These are phyloP conservation scores for Lordiphosa collinella DNA, from an alignment of 1,140 invertebrate species.

Conservation along the genomic window DNA sequence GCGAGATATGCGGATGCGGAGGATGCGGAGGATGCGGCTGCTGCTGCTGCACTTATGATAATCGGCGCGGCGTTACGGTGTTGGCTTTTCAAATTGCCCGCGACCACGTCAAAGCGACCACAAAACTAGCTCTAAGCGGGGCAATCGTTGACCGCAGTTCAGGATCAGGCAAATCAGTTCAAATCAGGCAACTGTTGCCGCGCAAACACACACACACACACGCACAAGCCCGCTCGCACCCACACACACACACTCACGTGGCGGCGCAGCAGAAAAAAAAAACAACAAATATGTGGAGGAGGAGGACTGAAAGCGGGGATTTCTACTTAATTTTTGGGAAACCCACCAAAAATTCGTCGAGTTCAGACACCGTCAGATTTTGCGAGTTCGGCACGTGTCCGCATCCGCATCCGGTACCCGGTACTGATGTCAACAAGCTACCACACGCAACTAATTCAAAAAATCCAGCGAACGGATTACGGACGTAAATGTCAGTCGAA, in stretches of 20 bases:
- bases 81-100: conserved; percentile 54
- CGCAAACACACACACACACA: conserved; percentile 5
- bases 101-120: conserved; percentile 64
- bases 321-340: background rate
- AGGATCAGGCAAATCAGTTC: conserved; percentile 2
- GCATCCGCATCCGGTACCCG: conserved; percentile 66
- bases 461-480: conserved; percentile 78
- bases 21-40: too few species aligned
- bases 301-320: background rate
- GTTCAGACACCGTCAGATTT: conserved; percentile 15
- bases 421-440: conserved; percentile 78
- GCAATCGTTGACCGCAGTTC: conserved; percentile 35
- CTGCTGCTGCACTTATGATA: conserved; percentile 35
- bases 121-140: conserved; percentile 65
- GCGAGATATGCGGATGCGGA: conserved; percentile 7
- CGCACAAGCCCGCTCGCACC: too few species aligned
- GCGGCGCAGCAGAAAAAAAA: conserved; percentile 1
- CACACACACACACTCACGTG: conserved; percentile 16
- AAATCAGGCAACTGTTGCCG: conserved; percentile 40
- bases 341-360: conserved; percentile 28
- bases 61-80: conserved; percentile 44
- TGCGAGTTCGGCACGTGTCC: conserved; percentile 44
- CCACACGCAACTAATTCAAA: conserved; percentile 78
- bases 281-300: conserved; percentile 8
- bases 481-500: conserved; percentile 17